These are phyloP conservation scores for Semnornis frantzii DNA, from an alignment of 2,113 vertebrate species.

Conservation along the genomic window DNA sequence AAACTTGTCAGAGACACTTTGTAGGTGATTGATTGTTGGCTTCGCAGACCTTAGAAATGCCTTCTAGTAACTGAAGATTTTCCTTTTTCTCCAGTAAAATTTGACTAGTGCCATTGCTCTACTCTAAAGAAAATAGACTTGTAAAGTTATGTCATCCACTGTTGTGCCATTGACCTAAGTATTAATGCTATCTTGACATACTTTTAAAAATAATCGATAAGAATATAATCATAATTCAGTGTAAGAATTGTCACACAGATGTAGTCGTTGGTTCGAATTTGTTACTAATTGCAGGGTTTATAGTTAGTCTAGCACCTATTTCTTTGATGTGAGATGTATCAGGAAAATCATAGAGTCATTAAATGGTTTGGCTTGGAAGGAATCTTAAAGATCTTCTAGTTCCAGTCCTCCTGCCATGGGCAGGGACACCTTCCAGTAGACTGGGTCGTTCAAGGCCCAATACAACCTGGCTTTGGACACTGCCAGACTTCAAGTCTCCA, in stretches of 20 bases:
- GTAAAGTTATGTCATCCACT: neutral
- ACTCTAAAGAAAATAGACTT: neutral
- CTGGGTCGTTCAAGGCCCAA: too few relatives aligned
- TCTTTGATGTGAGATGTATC: neutral
- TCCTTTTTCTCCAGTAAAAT: neutral
- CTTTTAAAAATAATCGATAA: neutral
- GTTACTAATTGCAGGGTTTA: neutral
- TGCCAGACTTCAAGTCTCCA: too few relatives aligned
- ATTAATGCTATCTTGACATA: neutral
- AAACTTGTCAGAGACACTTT: neutral
- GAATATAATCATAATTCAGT: neutral
- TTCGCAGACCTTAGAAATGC: neutral
- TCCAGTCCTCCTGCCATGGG: too few relatives aligned
- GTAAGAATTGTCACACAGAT: neutral
- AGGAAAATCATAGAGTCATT: neutral
- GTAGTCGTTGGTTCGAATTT: neutral
- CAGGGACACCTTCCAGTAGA: too few relatives aligned
- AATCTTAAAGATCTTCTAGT: too few relatives aligned
- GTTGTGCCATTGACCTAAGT: neutral
- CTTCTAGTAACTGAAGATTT: neutral
- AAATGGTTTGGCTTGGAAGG: too few relatives aligned
- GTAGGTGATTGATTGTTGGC: neutral
- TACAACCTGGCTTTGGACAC: too few relatives aligned
- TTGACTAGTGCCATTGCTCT: neutral
- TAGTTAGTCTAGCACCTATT: neutral